phyloP scores from a whole-genome alignment of 2,797 vertebrate species.

The Pelodytes ibericus region DNA sequence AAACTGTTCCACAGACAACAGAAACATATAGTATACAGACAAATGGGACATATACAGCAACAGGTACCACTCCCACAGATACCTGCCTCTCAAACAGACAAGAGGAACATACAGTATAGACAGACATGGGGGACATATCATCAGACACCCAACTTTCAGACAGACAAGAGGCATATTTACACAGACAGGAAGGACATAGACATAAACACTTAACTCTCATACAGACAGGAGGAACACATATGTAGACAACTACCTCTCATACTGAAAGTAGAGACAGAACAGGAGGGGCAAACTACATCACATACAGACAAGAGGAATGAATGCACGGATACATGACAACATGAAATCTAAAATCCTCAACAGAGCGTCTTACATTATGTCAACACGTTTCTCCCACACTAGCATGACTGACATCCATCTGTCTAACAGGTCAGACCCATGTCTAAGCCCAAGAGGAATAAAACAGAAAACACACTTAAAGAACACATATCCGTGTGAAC shows the following conservation, averaged over 20 bases:
- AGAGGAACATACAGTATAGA: neutral
- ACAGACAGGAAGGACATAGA: neutral
- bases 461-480: no score
- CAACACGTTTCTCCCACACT: no score
- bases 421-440: no score
- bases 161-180: neutral
- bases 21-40: slow-evolving; percentile 5
- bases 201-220: neutral
- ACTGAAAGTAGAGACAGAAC: no score
- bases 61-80: neutral
- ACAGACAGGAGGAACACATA: neutral
- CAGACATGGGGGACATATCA: neutral
- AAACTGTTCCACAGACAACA: neutral
- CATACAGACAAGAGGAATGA: no score
- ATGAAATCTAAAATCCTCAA: no score
- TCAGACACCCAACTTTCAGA: neutral
- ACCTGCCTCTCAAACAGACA: neutral
- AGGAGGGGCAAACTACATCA: no score
- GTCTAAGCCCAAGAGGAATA: no score
- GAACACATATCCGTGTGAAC: no score
- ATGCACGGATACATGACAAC: no score
- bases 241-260: neutral
- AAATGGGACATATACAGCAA: neutral
- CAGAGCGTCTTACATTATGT: no score
- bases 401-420: no score